Base-by-base conservation (phyloP, 2,888 invertebrate species). In the Tanytarsus gracilentus region DNA sequence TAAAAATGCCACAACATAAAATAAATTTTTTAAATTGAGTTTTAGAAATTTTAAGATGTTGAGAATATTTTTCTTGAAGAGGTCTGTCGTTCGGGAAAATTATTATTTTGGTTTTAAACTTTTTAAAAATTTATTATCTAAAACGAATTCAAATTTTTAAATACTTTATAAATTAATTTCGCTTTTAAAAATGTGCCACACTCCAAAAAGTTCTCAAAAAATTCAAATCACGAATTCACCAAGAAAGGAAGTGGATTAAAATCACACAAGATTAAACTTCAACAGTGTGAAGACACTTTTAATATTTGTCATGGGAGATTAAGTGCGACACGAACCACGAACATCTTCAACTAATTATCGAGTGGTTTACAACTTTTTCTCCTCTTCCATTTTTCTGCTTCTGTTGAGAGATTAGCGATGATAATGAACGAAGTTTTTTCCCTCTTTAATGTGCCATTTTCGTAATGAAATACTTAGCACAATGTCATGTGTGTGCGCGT, bases 291-390 rank as follows among this genome's bases (percentile, higher is more conserved):
- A 23, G 23, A 23, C 18, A 44, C 18, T 44, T 44, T 44, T 44
- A 44, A 44, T 44, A 44, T 44, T 44, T 18, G 44, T 44, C 44
- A 44, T 18, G 23, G 11, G 44, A 44, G 44, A 44, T 44, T 44
- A 44, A 18, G 18, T 44, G 18, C 11, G 5, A 21, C 3, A 14
- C 21, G 16, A 36, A 33, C 18, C 18, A 9, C 11, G 44, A 44
- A 23, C 44, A 44, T 23, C 30, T 58, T 48, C 16, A 58, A 40
- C 58, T 58, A 58, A 58, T 58, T 56, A 56, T 27, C 56, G 36
- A 40, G 58, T 44, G 58, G 58, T 58, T 58, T 55, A 27, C 48
- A 48, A 58, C 30, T 48, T 44, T 58, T 29, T 11, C 21, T 25
- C 4, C n/a, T 8, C 14, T n/a, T 30, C 11, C 30, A 14, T 50